These are phyloP conservation scores for Microchirus variegatus DNA, from an alignment of 2,797 vertebrate genomes.

Conservation along the genomic window DNA sequence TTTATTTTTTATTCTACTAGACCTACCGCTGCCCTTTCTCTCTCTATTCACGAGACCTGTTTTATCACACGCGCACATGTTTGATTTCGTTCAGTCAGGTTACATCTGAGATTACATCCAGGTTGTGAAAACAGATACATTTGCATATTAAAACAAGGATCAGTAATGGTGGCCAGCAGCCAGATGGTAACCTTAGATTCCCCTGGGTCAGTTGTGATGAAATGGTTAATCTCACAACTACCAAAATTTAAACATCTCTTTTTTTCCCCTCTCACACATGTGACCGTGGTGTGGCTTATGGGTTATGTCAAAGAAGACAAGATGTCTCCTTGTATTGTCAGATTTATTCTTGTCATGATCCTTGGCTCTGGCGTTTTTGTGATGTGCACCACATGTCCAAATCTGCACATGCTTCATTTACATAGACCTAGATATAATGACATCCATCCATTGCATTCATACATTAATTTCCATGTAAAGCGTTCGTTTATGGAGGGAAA, in stretches of 20 bases:
- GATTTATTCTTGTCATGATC: slow-evolving; percentile 80
- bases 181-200: slow-evolving; percentile 81
- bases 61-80: slow-evolving; percentile 52
- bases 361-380: slow-evolving; percentile 59
- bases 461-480: slow-evolving; percentile 82
- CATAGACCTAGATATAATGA: slow-evolving; percentile 80
- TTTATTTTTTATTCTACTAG: background rate
- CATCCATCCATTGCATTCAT: slow-evolving; percentile 76
- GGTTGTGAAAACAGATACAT: slow-evolving; percentile 63
- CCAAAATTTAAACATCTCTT: slow-evolving; percentile 55
- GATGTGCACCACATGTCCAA: slow-evolving; percentile 77
- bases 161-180: slow-evolving; percentile 73
- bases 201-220: slow-evolving; percentile 73
- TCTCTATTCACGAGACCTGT: slow-evolving; percentile 25
- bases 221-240: slow-evolving; percentile 61
- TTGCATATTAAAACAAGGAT: slow-evolving; percentile 80
- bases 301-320: slow-evolving; percentile 54
- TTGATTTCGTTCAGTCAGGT: slow-evolving; percentile 49
- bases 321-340: slow-evolving; percentile 54
- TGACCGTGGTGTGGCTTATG: slow-evolving; percentile 52
- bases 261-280: slow-evolving; percentile 29
- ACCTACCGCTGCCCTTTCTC: slow-evolving; percentile 1
- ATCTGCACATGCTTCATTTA: slow-evolving; percentile 77
- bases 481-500: slow-evolving; percentile 80
- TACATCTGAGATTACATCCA: slow-evolving; percentile 70